phyloP scores from a whole-genome alignment of 2,797 vertebrate species.

The Anomalospiza imberbis region DNA sequence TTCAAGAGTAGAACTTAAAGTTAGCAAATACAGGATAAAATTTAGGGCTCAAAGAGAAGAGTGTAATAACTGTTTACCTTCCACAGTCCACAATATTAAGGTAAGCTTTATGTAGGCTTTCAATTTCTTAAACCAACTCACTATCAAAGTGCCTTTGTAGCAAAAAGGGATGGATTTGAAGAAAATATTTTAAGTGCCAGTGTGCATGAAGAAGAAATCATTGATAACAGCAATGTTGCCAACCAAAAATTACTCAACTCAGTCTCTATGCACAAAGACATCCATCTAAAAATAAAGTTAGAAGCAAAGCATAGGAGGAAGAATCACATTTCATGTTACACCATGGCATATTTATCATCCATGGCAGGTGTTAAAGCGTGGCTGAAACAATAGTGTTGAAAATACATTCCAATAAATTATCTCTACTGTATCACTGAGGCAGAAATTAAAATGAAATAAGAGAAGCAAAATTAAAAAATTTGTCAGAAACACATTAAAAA shows the following conservation, averaged over 20 bases:
- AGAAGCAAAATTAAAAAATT: background rate
- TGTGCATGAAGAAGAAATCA: background rate
- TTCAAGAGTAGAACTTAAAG: background rate
- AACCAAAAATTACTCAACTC: background rate
- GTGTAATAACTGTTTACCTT: background rate
- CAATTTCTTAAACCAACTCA: background rate
- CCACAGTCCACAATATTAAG: background rate
- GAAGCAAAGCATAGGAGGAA: background rate
- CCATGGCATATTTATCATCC: background rate
- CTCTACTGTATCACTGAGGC: background rate
- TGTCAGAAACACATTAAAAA: constrained; percentile 8
- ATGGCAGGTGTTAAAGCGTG: background rate
- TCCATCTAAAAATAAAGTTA: background rate
- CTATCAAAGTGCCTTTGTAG: background rate
- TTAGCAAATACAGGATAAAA: background rate
- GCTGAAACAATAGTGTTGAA: constrained; percentile 5
- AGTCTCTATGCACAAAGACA: background rate
- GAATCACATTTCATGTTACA: background rate
- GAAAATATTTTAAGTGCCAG: background rate
- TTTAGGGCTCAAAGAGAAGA: background rate
- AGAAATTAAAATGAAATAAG: background rate
- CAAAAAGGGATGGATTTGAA: background rate
- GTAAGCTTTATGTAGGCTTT: background rate
- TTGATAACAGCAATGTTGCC: background rate
- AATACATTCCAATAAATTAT: background rate